Percentiles rank a stretch among this genome's conserved stretches.
phyloP scores from a whole-genome alignment of 2,113 vertebrate genomes.

The Poecilia latipinna region DNA sequence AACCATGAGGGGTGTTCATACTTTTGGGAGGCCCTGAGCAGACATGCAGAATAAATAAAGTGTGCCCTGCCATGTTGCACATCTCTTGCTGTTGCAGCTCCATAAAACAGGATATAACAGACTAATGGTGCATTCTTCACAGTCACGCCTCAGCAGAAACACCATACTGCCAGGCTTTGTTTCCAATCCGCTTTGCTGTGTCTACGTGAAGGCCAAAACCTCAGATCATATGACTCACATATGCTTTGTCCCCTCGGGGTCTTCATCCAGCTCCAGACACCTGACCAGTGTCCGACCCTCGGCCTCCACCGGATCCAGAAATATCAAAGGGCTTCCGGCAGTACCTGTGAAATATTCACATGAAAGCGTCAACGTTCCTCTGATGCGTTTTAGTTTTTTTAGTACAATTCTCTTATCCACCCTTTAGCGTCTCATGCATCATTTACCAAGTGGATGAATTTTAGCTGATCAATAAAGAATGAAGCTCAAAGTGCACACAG shows the following conservation, averaged over 20 bases:
- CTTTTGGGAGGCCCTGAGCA: background rate
- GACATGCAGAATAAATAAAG: background rate
- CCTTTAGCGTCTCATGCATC: constrained; percentile 39
- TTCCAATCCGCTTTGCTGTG: constrained; percentile 55
- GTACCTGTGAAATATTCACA: constrained; percentile 18
- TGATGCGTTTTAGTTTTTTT: background rate
- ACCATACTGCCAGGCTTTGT: constrained; percentile 55
- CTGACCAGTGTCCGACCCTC: constrained; percentile 52
- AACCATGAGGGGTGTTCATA: too few species aligned
- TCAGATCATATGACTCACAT: constrained; percentile 67
- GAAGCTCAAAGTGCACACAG: constrained; percentile 41
- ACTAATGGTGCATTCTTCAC: constrained; percentile 55
- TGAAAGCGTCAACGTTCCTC: background rate
- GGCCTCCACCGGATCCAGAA: constrained; percentile 18
- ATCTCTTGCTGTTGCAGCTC: constrained; percentile 26
- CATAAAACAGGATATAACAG: constrained; percentile 47
- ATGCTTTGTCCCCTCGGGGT: constrained; percentile 53
- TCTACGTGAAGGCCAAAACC: constrained; percentile 25
- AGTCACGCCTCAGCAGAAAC: constrained; percentile 42
- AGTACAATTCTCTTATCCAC: constrained; percentile 17
- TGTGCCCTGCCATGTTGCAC: background rate
- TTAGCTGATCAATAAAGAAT: constrained; percentile 55
- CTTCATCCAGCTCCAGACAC: constrained; percentile 43
- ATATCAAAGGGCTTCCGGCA: constrained; percentile 24
- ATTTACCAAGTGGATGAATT: constrained; percentile 51